Evolutionary conservation across 1,140 invertebrate species (phyloP).

Genomic region (Pissodes strobi): DNA sequence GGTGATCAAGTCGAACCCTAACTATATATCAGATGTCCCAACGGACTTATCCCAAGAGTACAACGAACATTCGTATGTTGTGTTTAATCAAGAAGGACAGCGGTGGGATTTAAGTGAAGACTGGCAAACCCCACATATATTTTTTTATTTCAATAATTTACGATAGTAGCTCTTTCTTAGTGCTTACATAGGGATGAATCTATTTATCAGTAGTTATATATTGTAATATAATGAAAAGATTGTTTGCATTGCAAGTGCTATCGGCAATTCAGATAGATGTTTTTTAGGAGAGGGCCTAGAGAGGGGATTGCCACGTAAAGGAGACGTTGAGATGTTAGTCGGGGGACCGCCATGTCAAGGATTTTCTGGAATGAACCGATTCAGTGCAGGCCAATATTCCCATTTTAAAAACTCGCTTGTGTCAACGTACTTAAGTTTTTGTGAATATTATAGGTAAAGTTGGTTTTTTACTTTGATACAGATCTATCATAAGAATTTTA

Average conservation of each 20-base stretch:
- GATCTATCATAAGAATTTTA: no score
- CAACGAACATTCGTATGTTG: no score
- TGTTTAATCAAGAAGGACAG: no score
- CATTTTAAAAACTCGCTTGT: constrained; percentile 88
- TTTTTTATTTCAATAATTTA: no score
- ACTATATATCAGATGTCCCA: no score
- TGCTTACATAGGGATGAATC: neutral
- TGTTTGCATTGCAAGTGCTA: constrained; percentile 26
- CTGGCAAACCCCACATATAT: no score
- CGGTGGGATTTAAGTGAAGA: no score
- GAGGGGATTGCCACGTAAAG: constrained; percentile 72
- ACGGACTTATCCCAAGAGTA: no score
- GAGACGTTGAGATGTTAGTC: constrained; percentile 83
- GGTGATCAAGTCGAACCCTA: no score
- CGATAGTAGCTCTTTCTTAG: no score
- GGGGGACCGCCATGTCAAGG: constrained; percentile 93
- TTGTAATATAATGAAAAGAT: neutral
- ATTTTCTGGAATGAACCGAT: constrained; percentile 89
- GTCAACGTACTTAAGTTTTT: constrained; percentile 82
- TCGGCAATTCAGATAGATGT: constrained; percentile 49
- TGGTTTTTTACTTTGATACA: no score
- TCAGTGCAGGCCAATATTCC: constrained; percentile 86
- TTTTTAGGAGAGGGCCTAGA: constrained; percentile 57
- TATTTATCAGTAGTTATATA: neutral
- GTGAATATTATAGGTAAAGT: constrained; percentile 76